phyloP scores from a whole-genome alignment of 2,888 invertebrate species.

The Synergus umbraculus region DNA sequence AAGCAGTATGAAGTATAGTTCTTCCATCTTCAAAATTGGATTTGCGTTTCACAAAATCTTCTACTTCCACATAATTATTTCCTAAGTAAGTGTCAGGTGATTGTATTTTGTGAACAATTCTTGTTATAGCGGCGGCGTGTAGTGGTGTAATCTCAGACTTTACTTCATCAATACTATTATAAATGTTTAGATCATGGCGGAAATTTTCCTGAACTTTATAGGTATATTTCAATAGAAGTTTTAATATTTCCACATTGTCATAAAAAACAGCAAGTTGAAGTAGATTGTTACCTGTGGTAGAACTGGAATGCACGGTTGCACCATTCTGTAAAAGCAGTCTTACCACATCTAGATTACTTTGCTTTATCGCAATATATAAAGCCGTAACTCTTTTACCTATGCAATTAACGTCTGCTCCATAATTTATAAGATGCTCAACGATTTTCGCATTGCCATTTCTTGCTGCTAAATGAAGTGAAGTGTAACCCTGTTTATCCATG shows the following conservation, averaged over 20 bases:
- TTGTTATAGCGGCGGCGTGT: not conserved
- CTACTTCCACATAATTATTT: not conserved
- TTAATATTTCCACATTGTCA: not conserved
- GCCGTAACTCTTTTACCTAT: not conserved
- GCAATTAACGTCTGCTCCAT: not conserved
- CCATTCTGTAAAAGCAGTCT: slow-evolving; percentile 1
- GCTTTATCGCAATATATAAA: slow-evolving; percentile 7
- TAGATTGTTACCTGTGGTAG: not conserved
- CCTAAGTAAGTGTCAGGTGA: not conserved
- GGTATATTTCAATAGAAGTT: not conserved
- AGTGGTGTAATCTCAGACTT: not conserved
- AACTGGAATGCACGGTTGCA: not conserved
- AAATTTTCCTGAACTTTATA: not conserved
- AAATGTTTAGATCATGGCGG: not conserved
- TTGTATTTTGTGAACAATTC: not conserved
- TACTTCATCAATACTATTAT: not conserved
- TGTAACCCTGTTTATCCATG: slow-evolving; percentile 9
- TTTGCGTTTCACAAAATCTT: not conserved
- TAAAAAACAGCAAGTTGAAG: not conserved
- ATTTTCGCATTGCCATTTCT: not conserved
- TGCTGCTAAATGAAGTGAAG: slow-evolving; percentile 32
- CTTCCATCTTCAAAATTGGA: not conserved
- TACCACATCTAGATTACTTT: not conserved
- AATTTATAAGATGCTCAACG: slow-evolving; percentile 23
- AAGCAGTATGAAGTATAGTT: not conserved